Percentiles rank a stretch among this genome's conserved stretches.
phyloP scores from a whole-genome alignment of 2,888 invertebrate species.

The Tenodera sinensis region DNA sequence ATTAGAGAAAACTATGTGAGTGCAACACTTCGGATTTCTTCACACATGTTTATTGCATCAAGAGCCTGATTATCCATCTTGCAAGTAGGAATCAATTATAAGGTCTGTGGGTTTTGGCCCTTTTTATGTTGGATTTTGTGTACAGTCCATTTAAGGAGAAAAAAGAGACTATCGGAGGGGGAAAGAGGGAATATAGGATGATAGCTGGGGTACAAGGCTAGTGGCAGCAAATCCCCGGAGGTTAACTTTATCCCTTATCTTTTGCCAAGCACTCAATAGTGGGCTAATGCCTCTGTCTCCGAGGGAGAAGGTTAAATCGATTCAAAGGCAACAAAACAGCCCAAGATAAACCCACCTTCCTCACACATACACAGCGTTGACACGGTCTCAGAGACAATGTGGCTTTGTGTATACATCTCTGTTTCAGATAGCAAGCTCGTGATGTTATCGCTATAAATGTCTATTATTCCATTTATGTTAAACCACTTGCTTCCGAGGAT shows the following conservation, averaged over 20 bases:
- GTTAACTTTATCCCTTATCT: not conserved
- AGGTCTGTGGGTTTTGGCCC: too few relatives aligned
- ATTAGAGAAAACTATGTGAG: too few relatives aligned
- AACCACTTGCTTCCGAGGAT: not conserved
- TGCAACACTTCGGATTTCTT: too few relatives aligned
- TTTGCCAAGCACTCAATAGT: not conserved
- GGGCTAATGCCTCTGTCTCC: not conserved
- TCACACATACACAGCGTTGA: not conserved
- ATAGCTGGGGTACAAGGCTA: not conserved
- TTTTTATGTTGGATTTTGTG: not conserved
- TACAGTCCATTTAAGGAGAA: not conserved
- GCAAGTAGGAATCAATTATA: too few relatives aligned
- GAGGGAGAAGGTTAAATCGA: not conserved
- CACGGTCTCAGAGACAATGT: not conserved
- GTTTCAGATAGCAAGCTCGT: not conserved
- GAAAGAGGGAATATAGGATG: not conserved
- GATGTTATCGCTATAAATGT: not conserved
- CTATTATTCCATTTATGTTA: too few relatives aligned
- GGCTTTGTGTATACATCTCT: not conserved
- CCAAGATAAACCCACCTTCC: not conserved
- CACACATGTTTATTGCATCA: too few relatives aligned
- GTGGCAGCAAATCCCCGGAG: not conserved
- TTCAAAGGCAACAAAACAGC: not conserved
- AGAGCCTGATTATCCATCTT: too few relatives aligned
- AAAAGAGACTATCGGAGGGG: not conserved